These are phyloP conservation scores for Pycnomerus fuliginosus DNA, from an alignment of 2,888 invertebrate genomes.

Conservation along the genomic window DNA sequence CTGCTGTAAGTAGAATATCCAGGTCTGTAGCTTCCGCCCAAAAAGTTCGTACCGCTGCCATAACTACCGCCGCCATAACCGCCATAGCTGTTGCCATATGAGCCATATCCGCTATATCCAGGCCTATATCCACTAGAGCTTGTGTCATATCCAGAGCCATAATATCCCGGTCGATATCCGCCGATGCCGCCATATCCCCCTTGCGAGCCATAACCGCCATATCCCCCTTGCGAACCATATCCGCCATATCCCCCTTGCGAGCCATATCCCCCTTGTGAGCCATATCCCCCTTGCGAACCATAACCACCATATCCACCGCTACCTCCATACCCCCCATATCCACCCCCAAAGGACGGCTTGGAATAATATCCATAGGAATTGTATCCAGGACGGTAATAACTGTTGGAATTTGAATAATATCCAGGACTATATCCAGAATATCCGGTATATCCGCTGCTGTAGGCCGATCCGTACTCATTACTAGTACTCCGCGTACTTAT, in stretches of 20 bases:
- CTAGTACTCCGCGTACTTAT: too few relatives aligned
- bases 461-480: too few relatives aligned
- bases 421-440: conserved; percentile 5
- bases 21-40: not conserved
- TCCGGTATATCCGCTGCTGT: too few relatives aligned
- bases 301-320: conserved; percentile 4
- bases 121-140: conserved; percentile 1
- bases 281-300: too few relatives aligned
- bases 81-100: not conserved
- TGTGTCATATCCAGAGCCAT: conserved; percentile 11
- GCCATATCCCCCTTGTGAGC: conserved; percentile 12
- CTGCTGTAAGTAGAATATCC: too few relatives aligned
- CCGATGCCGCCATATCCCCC: conserved; percentile 9
- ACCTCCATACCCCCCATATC: conserved; percentile 1
- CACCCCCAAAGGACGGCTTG: not conserved
- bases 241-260: conserved; percentile 4
- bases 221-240: conserved; percentile 3
- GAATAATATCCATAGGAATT: conserved; percentile 1
- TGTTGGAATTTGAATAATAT: conserved; percentile 4
- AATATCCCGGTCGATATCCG: conserved; percentile 9
- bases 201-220: too few relatives aligned
- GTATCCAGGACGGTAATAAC: not conserved
- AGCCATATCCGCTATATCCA: not conserved
- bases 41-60: not conserved
- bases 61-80: not conserved